A percentile compares a stretch with the other conserved stretches of the same genome.
phyloP scores from a whole-genome alignment of 2,797 vertebrate genomes.

The Sitta carolinensis region DNA sequence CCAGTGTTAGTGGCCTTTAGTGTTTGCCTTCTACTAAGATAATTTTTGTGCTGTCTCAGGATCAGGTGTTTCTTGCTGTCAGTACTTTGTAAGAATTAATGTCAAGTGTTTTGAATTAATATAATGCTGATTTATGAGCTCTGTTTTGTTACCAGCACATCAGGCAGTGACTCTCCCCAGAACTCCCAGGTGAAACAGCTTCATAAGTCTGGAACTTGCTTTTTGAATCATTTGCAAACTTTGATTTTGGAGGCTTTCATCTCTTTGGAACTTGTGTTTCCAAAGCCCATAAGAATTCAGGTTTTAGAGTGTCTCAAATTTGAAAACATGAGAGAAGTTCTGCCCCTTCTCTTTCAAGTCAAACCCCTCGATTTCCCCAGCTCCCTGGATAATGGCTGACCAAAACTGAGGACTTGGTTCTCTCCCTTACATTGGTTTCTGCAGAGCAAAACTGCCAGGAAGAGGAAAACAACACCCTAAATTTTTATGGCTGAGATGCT shows the following conservation, averaged over 20 bases:
- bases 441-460: background rate
- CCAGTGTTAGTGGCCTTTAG: background rate
- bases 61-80: background rate
- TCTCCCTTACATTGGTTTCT: background rate
- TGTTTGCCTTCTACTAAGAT: background rate
- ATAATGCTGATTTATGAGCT: background rate
- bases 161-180: background rate
- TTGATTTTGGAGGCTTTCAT: background rate
- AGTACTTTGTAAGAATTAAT: background rate
- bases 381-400: background rate
- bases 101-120: background rate
- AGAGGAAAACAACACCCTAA: background rate
- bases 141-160: background rate
- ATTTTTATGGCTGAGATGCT: background rate
- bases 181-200: background rate
- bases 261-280: background rate
- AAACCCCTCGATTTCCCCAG: background rate
- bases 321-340: background rate
- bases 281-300: background rate
- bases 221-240: background rate
- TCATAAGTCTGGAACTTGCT: background rate
- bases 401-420: background rate
- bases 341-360: background rate
- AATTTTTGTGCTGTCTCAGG: background rate
- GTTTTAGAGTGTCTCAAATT: background rate